These are phyloP conservation scores for Sphenopsis melanotis DNA, from an alignment of 2,797 vertebrate species.

Conservation along the genomic window DNA sequence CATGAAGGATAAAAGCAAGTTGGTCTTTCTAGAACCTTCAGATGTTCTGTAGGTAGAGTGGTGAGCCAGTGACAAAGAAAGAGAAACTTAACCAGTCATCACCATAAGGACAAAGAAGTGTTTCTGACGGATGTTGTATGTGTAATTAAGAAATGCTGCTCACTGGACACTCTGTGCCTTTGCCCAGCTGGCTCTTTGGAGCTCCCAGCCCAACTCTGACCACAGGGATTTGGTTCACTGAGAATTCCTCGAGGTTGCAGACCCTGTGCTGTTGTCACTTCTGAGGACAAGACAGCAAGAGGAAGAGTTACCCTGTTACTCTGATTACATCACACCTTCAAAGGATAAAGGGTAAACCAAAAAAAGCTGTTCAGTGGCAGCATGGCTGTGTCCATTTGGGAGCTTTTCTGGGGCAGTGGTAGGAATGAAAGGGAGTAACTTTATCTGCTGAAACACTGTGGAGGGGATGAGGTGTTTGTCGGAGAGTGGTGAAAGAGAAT, in stretches of 20 bases:
- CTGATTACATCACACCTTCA: neutral
- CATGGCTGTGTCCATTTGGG: neutral
- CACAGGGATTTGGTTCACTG: neutral
- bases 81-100: neutral
- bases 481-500: neutral
- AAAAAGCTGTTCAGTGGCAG: neutral
- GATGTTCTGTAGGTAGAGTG: neutral
- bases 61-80: neutral
- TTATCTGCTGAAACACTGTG: neutral
- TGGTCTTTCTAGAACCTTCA: conserved; percentile 45
- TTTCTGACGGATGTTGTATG: neutral
- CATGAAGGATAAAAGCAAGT: conserved; percentile 43
- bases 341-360: neutral
- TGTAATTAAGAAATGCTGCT: neutral
- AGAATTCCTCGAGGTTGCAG: neutral
- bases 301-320: neutral
- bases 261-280: neutral
- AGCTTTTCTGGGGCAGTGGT: neutral
- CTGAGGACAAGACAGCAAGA: neutral
- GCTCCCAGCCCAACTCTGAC: neutral
- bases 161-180: neutral
- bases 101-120: neutral
- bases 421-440: neutral
- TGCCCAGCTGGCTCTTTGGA: neutral
- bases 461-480: neutral